Base-by-base conservation (phyloP, 2,113 vertebrate genomes). In the Nesoenas mayeri region DNA sequence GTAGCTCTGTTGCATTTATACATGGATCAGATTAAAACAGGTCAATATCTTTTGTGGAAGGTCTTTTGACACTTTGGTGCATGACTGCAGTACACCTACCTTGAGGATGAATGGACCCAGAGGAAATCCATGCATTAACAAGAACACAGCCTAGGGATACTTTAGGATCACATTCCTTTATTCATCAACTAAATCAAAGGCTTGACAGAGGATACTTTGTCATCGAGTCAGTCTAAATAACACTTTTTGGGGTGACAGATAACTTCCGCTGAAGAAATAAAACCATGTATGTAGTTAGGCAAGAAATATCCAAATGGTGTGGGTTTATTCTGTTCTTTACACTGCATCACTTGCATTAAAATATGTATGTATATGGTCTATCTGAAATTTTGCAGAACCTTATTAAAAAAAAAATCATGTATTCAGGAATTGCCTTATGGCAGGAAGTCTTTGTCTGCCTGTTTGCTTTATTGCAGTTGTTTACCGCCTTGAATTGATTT, bases 381-480 rank as follows among this genome's bases (percentile, higher is more conserved):
- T 34, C 65, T 56, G 66, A 77, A 83, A 56, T 78, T 31, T 80
- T 54, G 80, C 75, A 51, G 88, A 96, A 88, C 75, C 40, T 79
- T 14, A 89, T 69, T 79, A 80, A 78, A 84, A 54, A 85, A 77
- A 86, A 91, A 84, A 94, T 40, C 15, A 57, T 86, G 79, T 66
- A 78, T 96, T 82, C 36, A 71, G 92, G 91, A 94, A 72, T 91
- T 91, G 93, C 91, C 90, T 84, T 89, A 57, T 91, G 89, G 86
- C 94, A 95, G 92, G 96, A 96, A 94, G 97, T 86, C 97, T 98
- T 98, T 98, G 98, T 98, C 97, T 97, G 95, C 92, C 84, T 60
- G 60, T 70, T 92, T 64, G 93, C 96, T 96, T 96, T 97, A 89
- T 89, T 97, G 95, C 91, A 60, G 94, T 96, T 92, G 86, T 96